phyloP scores from a whole-genome alignment of 2,888 invertebrate species.

The Parnassius smintheus region DNA sequence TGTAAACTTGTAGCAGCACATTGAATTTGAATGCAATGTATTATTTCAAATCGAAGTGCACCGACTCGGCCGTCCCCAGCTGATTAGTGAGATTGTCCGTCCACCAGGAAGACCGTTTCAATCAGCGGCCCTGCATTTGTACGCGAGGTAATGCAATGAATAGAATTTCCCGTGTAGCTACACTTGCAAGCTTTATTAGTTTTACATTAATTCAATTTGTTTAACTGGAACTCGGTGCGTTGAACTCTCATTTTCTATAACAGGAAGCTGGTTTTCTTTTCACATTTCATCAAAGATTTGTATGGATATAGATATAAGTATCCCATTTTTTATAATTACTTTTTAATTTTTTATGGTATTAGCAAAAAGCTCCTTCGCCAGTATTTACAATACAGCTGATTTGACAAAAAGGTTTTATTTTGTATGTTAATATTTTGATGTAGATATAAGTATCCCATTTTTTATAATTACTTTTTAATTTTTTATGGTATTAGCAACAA shows the following conservation, averaged over 20 bases:
- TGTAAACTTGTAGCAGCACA: neutral
- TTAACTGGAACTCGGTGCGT: slow-evolving; percentile 7
- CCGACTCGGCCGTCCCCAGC: neutral
- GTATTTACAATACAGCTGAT: no score
- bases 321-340: no score
- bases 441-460: no score
- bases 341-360: no score
- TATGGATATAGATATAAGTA: no score
- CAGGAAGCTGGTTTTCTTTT: neutral
- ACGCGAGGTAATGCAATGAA: slow-evolving; percentile 7
- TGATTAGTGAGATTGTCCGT: neutral
- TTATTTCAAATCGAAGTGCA: neutral
- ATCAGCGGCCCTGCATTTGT: slow-evolving; percentile 1
- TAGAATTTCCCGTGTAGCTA: slow-evolving; percentile 2
- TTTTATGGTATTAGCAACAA: no score
- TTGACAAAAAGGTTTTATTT: no score
- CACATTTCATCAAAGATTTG: no score
- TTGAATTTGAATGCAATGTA: no score
- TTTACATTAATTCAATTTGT: slow-evolving; percentile 20
- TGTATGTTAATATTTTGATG: no score
- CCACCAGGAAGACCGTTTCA: neutral
- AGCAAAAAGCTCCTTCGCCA: no score
- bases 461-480: no score
- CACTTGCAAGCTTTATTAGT: slow-evolving; percentile 8
- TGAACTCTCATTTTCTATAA: slow-evolving; percentile 13